Base-by-base conservation (phyloP, 2,888 invertebrate species). In the Erebia aethiops region DNA sequence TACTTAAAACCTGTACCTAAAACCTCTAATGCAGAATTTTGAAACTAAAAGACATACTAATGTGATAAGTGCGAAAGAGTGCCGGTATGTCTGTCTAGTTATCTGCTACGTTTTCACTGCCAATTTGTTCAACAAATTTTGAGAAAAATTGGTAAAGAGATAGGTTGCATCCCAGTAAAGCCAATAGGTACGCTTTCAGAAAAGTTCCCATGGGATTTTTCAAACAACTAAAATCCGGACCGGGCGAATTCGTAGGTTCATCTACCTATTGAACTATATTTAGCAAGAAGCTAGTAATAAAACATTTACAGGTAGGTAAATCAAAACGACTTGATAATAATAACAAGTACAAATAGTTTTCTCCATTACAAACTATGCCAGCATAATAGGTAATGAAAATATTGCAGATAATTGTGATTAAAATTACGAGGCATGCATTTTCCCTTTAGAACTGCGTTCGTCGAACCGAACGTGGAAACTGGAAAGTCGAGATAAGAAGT, bases 401-500 rank as follows among this genome's bases (percentile, higher is more conserved):
- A 61, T 41, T 51, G 35, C 57, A 76, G 77, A 76, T 78, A 78
- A 75, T 75, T 71, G 74, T 75, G 77, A 75, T 71, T 67, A 63
- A 75, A 74, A 76, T n/a, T n/a, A n/a, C 76, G 76, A 80, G 76
- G 78, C 77, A 79, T 71, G 74, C 75, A 83, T 87, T 89, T 89
- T 88, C 87, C 84, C 84, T 84, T 85, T 81, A 80, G 80, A 82
- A 81, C 78, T 78, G 77, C 81, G 86, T 83, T 86, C 84, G 86
- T 84, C 79, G 88, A 78, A 82, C 87, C 79, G 73, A 79, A 56
- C 75, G 77, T 85, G 83, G 89, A 91, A 90, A 90, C 90, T 88
- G 84, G 89, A 91, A 90, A 90, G 90, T 88, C 84, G 85, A 84
- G 84, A 84, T 81, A 82, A 79, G 79, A 79, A 74, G 81, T 82